Evolutionary conservation across 2,113 vertebrate genomes (phyloP).

Genomic region (Nicator chloris): DNA sequence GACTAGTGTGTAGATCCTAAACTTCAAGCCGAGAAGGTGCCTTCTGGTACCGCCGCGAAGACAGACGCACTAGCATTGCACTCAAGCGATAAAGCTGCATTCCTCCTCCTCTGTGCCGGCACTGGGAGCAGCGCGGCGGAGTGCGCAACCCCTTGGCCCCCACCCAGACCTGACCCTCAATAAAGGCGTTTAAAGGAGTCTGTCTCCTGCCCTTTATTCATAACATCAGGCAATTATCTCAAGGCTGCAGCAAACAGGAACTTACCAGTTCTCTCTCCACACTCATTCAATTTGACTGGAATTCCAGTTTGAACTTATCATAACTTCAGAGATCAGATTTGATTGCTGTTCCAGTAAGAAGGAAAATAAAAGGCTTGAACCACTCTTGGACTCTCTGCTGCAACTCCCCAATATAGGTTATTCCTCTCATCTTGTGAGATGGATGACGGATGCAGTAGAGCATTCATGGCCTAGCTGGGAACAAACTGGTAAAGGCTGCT

Average conservation of each 20-base stretch:
- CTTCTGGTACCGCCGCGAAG: too few relatives aligned
- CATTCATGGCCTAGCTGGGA: background rate
- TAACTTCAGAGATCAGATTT: background rate
- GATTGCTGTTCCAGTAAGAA: background rate
- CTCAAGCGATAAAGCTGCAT: too few relatives aligned
- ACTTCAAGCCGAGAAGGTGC: too few relatives aligned
- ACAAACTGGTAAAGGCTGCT: background rate
- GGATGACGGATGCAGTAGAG: background rate
- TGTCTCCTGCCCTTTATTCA: too few relatives aligned
- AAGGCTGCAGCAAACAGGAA: background rate
- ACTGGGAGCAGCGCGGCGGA: too few relatives aligned
- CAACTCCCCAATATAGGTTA: background rate
- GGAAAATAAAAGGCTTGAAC: background rate
- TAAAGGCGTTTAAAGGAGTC: too few relatives aligned
- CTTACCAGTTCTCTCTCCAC: background rate
- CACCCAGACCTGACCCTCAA: too few relatives aligned
- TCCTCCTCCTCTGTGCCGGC: too few relatives aligned
- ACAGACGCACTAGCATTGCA: too few relatives aligned
- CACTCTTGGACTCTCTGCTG: background rate
- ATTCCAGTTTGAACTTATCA: background rate
- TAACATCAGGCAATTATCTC: background rate
- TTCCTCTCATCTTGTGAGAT: background rate
- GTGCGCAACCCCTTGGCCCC: too few relatives aligned
- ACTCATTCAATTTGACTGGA: background rate
- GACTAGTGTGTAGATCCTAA: too few relatives aligned